Evolutionary conservation across 2,888 invertebrate species (phyloP).

Genomic region (Crossocerus cetratus): DNA sequence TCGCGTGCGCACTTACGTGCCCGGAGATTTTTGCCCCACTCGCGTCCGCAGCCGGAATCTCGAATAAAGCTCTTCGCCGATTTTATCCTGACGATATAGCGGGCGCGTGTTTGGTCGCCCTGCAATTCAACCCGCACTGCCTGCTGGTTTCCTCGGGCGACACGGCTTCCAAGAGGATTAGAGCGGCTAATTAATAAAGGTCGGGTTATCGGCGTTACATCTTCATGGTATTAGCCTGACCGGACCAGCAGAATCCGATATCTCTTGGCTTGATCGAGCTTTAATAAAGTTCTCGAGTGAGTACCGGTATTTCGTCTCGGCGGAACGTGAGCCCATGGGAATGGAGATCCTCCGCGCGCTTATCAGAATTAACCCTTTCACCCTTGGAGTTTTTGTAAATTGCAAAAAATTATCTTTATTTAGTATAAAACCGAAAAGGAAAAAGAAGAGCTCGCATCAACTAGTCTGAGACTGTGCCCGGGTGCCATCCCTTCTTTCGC

Average conservation of each 20-base stretch:
- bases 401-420: no score
- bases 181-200: constrained; percentile 64
- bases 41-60: neutral
- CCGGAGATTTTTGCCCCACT: neutral
- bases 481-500: no score
- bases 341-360: neutral
- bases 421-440: no score
- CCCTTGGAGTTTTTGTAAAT: no score
- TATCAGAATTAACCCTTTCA: no score
- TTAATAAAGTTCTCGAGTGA: constrained; percentile 68
- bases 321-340: constrained; percentile 34
- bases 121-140: constrained; percentile 41
- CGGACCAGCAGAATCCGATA: constrained; percentile 64
- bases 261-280: constrained; percentile 67
- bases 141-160: constrained; percentile 45
- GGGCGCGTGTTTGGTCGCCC: neutral
- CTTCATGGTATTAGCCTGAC: constrained; percentile 52
- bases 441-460: no score
- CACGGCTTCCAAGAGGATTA: constrained; percentile 60
- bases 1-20: neutral
- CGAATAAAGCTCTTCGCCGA: constrained; percentile 34
- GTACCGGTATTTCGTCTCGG: constrained; percentile 62
- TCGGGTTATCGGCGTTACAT: constrained; percentile 63
- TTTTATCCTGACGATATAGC: constrained; percentile 51
- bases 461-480: no score